Base-by-base conservation (phyloP, 2,888 invertebrate genomes). In the Troides aeacus region DNA sequence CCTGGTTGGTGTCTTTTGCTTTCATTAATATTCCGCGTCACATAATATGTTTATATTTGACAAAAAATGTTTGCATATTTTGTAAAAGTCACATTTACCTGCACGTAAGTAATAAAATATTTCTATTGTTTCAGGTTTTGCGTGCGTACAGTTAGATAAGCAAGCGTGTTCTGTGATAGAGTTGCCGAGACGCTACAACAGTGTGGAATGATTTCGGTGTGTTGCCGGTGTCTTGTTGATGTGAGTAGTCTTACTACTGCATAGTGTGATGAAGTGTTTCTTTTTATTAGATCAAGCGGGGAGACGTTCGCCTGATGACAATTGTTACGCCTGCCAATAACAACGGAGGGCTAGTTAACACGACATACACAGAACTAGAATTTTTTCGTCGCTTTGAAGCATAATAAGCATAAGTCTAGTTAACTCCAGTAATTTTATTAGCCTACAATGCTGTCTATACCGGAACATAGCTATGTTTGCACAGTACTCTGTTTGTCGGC, bases 121-220 rank as follows among this genome's bases (percentile, higher is more conserved):
- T 70, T 84, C 74, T 74, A 78, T 91, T 92, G 91, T 92, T 92
- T 67, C 91, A 92, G 92, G 89, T 88, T 87, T 84, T 85, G 88
- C 87, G 86, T 84, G 85, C 84, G 86, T 84, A 83, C 84, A 79
- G 86, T 85, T 85, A 88, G 89, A 88, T 90, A 90, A 90, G 81
- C 82, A 79, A 77, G 79, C 76, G 79, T 77, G 79, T 80, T 75
- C 84, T 85, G 87, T 84, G 84, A 85, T 86, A 84, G 81, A 80
- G 80, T 84, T 82, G 84, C 79, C 77, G 83, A 75, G 78, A 77
- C 80, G 81, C 86, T 81, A 84, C 84, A 88, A 81, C 82, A 79
- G 83, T 85, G 90, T 90, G 92, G 91, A 91, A 92, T 92, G 92
- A 87, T 92, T 88, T 87, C 90, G 85, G 90, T 82, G 88, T 86